Evolutionary conservation across 2,113 vertebrate species (phyloP).

Genomic region (Micromys minutus): DNA sequence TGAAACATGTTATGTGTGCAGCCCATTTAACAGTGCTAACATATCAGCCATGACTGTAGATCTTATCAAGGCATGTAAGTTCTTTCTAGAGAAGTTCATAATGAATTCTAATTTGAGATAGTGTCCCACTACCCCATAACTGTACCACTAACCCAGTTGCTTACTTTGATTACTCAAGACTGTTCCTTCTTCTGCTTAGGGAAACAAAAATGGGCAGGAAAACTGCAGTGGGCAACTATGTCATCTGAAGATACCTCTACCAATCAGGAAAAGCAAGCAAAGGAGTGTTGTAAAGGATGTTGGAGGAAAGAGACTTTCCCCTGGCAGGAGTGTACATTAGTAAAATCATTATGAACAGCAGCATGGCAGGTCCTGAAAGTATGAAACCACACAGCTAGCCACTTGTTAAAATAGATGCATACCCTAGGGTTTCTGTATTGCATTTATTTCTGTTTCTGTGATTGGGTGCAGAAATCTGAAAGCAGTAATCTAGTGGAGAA

Average conservation of each 20-base stretch:
- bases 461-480: too few species aligned
- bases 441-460: neutral
- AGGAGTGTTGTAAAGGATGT: neutral
- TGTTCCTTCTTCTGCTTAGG: neutral
- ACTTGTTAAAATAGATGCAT: neutral
- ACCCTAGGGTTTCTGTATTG: neutral
- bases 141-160: neutral
- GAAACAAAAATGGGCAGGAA: neutral
- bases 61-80: neutral
- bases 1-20: neutral
- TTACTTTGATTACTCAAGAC: neutral
- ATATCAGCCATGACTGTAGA: neutral
- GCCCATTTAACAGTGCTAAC: neutral
- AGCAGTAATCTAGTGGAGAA: neutral
- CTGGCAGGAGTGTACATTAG: neutral
- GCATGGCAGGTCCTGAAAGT: neutral
- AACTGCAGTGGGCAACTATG: neutral
- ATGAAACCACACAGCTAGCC: neutral
- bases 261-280: neutral
- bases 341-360: neutral
- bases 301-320: neutral
- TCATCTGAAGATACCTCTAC: neutral
- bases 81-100: neutral
- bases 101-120: neutral
- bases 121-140: too few species aligned